Evolutionary conservation across 2,888 invertebrate genomes (phyloP).

Genomic region (Oligia strigilis): DNA sequence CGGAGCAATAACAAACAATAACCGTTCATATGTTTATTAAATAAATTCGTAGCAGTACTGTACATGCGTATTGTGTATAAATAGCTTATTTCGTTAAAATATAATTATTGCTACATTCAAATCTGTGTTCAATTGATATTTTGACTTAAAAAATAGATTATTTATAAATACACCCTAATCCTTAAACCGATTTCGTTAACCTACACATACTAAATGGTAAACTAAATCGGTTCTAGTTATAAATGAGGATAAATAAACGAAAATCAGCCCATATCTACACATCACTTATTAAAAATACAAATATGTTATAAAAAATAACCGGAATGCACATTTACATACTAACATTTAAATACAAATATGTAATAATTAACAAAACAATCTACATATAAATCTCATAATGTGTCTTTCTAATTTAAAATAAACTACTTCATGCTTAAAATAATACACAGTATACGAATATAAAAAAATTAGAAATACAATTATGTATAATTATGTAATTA

Average conservation of each 20-base stretch:
- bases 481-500: not conserved
- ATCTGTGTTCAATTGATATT: constrained; percentile 35
- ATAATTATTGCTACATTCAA: constrained; percentile 39
- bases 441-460: not conserved
- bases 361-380: constrained; percentile 2
- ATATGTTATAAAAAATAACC: constrained; percentile 19
- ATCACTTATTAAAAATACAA: constrained; percentile 14
- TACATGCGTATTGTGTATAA: constrained; percentile 54
- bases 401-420: constrained; percentile 23
- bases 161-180: constrained; percentile 2
- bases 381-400: constrained; percentile 31
- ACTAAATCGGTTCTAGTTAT: not conserved
- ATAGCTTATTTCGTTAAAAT: constrained; percentile 51
- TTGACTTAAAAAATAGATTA: constrained; percentile 1
- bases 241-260: constrained; percentile 10
- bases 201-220: constrained; percentile 14
- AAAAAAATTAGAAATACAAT: constrained; percentile 12
- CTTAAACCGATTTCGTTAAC: too few species aligned
- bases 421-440: constrained; percentile 4
- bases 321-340: constrained; percentile 26
- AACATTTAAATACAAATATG: not conserved
- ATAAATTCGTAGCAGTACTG: constrained; percentile 64
- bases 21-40: constrained; percentile 67
- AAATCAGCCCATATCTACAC: not conserved
- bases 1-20: constrained; percentile 66